A percentile compares a stretch with the other conserved stretches of the same genome.
These are phyloP conservation scores for Menidia menidia DNA, from an alignment of 2,797 vertebrate genomes.

Conservation along the genomic window DNA sequence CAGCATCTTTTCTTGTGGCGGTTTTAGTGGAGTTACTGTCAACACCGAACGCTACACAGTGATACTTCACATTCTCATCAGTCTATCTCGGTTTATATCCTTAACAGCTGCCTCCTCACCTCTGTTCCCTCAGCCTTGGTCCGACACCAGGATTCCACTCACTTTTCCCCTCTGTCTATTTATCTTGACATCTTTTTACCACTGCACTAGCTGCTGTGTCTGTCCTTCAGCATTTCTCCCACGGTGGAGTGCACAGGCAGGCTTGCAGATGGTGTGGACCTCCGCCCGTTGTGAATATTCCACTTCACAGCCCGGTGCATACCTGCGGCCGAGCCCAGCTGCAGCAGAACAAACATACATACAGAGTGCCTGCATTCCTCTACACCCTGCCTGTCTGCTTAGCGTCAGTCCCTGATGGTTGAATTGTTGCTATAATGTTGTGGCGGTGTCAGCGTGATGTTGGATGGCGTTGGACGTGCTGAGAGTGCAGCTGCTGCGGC, in stretches of 20 bases:
- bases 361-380: constrained; percentile 59
- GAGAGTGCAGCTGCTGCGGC: constrained; percentile 28
- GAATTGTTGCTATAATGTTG: constrained; percentile 30
- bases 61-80: constrained; percentile 20
- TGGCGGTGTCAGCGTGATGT: constrained; percentile 40
- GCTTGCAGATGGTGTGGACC: constrained; percentile 51
- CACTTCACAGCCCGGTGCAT: constrained; percentile 52
- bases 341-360: constrained; percentile 66
- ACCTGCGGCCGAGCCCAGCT: constrained; percentile 65
- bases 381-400: constrained; percentile 60
- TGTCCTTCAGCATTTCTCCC: constrained; percentile 47
- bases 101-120: constrained; percentile 23
- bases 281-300: constrained; percentile 57
- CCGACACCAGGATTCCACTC: constrained; percentile 44
- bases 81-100: constrained; percentile 21
- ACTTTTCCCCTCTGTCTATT: constrained; percentile 45
- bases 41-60: constrained; percentile 11
- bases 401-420: constrained; percentile 54
- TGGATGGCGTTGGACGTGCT: constrained; percentile 18
- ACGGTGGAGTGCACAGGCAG: constrained; percentile 20
- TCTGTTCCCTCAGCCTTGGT: constrained; percentile 16
- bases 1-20: constrained; percentile 1
- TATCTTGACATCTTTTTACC: constrained; percentile 52
- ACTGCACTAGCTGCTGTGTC: constrained; percentile 25
- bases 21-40: constrained; percentile 25